Evolutionary conservation across 2,888 invertebrate genomes (phyloP).

Genomic region (Netelia inedita): DNA sequence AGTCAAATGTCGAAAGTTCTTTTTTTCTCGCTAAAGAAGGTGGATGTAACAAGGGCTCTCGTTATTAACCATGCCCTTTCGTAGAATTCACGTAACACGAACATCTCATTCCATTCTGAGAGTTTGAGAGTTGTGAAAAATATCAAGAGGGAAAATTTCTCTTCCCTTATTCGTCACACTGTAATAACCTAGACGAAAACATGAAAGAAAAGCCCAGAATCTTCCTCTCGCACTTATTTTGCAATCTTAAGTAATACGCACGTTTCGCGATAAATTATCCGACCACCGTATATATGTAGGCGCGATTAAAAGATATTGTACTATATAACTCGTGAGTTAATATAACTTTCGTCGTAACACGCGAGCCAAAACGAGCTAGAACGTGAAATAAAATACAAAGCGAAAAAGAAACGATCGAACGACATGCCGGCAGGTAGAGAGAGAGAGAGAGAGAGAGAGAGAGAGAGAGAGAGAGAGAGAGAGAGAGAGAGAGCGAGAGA

Average conservation of each 20-base stretch:
- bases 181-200: constrained; percentile 1
- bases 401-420: constrained; percentile 16
- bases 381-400: constrained; percentile 59
- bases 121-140: neutral
- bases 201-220: constrained; percentile 6
- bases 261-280: constrained; percentile 70
- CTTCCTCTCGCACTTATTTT: constrained; percentile 37
- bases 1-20: neutral
- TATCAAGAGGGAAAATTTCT: neutral
- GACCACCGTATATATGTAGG: constrained; percentile 52
- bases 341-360: constrained; percentile 73
- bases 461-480: neutral
- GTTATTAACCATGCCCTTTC: neutral
- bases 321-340: constrained; percentile 66
- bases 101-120: neutral
- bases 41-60: neutral
- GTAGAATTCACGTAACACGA: neutral
- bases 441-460: neutral
- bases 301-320: constrained; percentile 34
- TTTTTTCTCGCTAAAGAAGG: neutral
- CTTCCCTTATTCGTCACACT: constrained; percentile 38
- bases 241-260: constrained; percentile 63
- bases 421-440: neutral
- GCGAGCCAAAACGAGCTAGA: constrained; percentile 44
- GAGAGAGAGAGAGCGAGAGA: neutral